Evolutionary conservation across 1,140 invertebrate genomes (phyloP).

Genomic region (Ephestia elutella): DNA sequence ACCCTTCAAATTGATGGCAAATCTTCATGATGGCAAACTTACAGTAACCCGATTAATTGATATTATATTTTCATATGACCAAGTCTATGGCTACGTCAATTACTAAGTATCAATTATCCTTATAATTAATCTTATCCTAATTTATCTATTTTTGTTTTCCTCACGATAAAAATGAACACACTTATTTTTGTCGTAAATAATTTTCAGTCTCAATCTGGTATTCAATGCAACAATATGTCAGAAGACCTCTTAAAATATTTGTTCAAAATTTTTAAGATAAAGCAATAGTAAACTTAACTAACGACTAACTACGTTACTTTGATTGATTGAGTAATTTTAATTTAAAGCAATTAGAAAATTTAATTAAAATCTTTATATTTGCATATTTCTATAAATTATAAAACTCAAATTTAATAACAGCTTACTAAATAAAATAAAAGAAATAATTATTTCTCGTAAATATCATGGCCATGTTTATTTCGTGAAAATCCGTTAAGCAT

Average conservation of each 20-base stretch:
- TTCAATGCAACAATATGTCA: not conserved
- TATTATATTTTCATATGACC: not conserved
- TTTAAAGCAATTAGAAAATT: too few relatives aligned
- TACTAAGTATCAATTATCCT: not conserved
- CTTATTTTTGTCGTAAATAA: not conserved
- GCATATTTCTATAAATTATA: too few relatives aligned
- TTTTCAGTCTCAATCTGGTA: not conserved
- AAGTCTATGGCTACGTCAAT: not conserved
- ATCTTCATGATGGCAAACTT: too few relatives aligned
- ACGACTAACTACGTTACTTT: too few relatives aligned
- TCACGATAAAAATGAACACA: not conserved
- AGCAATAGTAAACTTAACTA: too few relatives aligned
- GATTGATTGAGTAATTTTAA: too few relatives aligned
- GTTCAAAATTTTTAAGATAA: not conserved
- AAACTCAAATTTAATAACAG: not conserved
- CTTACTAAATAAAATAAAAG: too few relatives aligned
- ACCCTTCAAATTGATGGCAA: too few relatives aligned
- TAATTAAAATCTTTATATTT: too few relatives aligned
- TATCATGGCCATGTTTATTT: not conserved
- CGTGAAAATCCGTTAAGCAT: constrained; percentile 10
- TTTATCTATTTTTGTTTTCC: not conserved
- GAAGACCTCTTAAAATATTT: not conserved
- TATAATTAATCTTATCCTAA: not conserved
- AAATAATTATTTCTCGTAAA: too few relatives aligned
- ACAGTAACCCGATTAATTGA: not conserved